A percentile compares a stretch with the other conserved stretches of the same genome.
Evolutionary conservation across 2,113 vertebrate species (phyloP).

Genomic region (Nycticryphes semicollaris): DNA sequence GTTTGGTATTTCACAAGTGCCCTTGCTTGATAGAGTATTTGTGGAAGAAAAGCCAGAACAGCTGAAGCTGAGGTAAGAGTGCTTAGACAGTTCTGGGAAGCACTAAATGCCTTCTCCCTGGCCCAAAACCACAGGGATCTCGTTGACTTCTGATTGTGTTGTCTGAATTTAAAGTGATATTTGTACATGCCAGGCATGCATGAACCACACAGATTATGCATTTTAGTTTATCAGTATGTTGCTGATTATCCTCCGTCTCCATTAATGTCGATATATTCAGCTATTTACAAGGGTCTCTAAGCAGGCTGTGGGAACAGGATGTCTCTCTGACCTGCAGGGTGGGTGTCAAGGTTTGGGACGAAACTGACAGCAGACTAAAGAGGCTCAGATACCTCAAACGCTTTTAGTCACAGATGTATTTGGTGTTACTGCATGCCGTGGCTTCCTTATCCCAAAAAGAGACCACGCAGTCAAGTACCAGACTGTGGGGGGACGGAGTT

Average conservation of each 20-base stretch:
- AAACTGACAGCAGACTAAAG: neutral
- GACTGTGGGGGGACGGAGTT: accelerated
- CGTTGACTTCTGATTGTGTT: neutral
- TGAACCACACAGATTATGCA: neutral
- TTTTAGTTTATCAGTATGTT: neutral
- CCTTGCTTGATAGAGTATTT: neutral
- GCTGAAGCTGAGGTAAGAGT: neutral
- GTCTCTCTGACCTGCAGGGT: neutral
- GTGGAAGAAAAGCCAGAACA: neutral
- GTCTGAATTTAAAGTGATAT: neutral
- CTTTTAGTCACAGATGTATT: neutral
- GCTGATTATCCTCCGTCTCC: neutral
- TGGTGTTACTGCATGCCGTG: neutral
- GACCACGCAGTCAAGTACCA: neutral
- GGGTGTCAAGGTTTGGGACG: neutral
- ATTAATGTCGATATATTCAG: neutral
- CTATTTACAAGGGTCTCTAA: neutral
- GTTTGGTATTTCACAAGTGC: neutral
- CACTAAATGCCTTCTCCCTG: neutral
- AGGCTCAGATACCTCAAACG: accelerated
- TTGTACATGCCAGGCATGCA: neutral
- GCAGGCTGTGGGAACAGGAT: neutral
- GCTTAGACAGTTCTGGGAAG: neutral
- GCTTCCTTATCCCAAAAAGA: neutral
- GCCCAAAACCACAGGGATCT: neutral